These are phyloP conservation scores for Amblyteles armatorius DNA, from an alignment of 2,888 invertebrate genomes.

Conservation along the genomic window DNA sequence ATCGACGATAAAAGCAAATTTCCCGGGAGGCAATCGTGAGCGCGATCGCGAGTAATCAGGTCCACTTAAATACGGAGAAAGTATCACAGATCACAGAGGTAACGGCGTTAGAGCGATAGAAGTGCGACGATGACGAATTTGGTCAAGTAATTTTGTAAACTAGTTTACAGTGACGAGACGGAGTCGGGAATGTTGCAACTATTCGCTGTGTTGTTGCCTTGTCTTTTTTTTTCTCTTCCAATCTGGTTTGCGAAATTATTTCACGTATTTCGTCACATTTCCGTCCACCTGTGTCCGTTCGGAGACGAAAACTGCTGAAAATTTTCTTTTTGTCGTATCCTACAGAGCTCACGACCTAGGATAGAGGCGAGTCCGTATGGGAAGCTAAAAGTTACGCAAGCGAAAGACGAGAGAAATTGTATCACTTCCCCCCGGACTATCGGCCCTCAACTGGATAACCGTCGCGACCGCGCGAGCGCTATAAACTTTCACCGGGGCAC, in stretches of 20 bases:
- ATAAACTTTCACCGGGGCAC: slow-evolving; percentile 77
- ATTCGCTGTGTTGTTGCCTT: not conserved
- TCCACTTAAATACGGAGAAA: slow-evolving; percentile 46
- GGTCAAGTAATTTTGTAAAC: slow-evolving; percentile 38
- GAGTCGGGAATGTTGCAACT: slow-evolving; percentile 22
- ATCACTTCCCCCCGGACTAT: slow-evolving; percentile 71
- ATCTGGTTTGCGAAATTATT: slow-evolving; percentile 14
- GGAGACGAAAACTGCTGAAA: not conserved
- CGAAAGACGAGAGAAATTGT: slow-evolving; percentile 77
- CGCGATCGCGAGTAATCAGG: slow-evolving; percentile 25
- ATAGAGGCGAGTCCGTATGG: slow-evolving; percentile 13
- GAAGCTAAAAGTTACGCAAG: slow-evolving; percentile 71
- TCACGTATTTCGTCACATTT: slow-evolving; percentile 22
- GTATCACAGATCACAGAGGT: slow-evolving; percentile 20
- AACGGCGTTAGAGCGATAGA: slow-evolving; percentile 10
- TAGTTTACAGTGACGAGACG: slow-evolving; percentile 14
- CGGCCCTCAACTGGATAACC: slow-evolving; percentile 22
- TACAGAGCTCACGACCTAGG: slow-evolving; percentile 11
- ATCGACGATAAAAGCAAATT: slow-evolving; percentile 2
- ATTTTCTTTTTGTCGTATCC: not conserved
- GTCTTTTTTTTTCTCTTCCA: slow-evolving; percentile 6
- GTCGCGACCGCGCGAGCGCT: slow-evolving; percentile 42
- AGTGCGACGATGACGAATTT: slow-evolving; percentile 20
- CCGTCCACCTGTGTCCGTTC: slow-evolving; percentile 28
- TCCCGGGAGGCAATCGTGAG: slow-evolving; percentile 34